A percentile compares a stretch with the other conserved stretches of the same genome.
phyloP scores from a whole-genome alignment of 1,140 invertebrate species.

The Odontomachus brunneus region DNA sequence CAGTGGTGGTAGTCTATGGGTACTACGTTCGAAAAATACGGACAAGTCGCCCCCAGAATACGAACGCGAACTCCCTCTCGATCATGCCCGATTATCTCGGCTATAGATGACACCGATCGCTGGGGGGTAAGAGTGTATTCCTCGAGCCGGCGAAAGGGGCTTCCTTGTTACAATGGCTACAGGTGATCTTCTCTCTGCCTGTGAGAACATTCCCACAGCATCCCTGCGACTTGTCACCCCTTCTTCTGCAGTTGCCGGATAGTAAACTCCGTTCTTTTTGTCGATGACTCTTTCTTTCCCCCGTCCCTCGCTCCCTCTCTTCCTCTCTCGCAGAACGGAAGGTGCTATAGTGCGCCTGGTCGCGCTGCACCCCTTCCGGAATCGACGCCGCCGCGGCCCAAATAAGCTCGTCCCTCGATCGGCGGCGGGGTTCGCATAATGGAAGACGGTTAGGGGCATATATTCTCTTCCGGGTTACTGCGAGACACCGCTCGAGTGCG shows the following conservation, averaged over 20 bases:
- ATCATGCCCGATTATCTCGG: conserved; percentile 29
- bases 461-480: conserved; percentile 75
- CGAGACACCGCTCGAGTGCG: conserved; percentile 50
- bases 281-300: conserved; percentile 43
- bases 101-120: conserved; percentile 67
- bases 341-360: conserved; percentile 65
- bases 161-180: conserved; percentile 70
- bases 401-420: conserved; percentile 76
- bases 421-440: conserved; percentile 74
- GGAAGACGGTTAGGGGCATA: conserved; percentile 81
- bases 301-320: conserved; percentile 49
- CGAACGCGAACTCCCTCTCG: conserved; percentile 1
- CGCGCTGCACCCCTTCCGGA: conserved; percentile 56
- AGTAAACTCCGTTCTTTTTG: conserved; percentile 67
- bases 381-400: conserved; percentile 46
- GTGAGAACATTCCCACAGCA: conserved; percentile 84
- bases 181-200: conserved; percentile 80
- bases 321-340: conserved; percentile 59
- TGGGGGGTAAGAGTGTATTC: conserved; percentile 58
- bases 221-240: conserved; percentile 77
- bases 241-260: conserved; percentile 66
- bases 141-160: conserved; percentile 30
- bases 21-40: conserved; percentile 19
- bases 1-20: too few relatives aligned
- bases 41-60: conserved; percentile 2